Base-by-base conservation (phyloP, 1,140 invertebrate species). In the Pteromalus puparum region DNA sequence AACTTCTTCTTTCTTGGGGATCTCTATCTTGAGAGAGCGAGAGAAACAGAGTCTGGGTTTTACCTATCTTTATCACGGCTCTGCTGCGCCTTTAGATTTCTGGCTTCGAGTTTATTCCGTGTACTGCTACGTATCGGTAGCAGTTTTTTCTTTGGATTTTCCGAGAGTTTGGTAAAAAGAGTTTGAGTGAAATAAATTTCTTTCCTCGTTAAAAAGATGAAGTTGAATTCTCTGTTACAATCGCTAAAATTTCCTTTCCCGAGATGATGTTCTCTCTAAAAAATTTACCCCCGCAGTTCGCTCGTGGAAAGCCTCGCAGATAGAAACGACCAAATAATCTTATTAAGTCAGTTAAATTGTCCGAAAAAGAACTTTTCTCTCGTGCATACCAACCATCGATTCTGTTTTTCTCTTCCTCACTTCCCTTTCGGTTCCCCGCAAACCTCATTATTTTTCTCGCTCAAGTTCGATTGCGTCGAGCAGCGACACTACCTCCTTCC, bases 401-500 rank as follows among this genome's bases (percentile, higher is more conserved):
- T 42, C 9, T 42, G 9, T 42, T 65, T 34, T 73, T 73, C 28
- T 70, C 72, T 21, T 10, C 15, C 72, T 5, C 18, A n/a, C n/a
- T 73, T 38, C 21, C n/a, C n/a, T 46, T 26, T 13, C 13, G n/a
- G 26, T 61, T 12, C 48, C 3, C 26, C 53, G 28, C 21, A 42
- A 79, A 79, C 53, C 77, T 79, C 77, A 68, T 79, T 79, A 79
- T 79, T 68, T 79, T 68, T 61, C 77, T 24, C 18, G 61, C 61
- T 24, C 61, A 79, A 79, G 13, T 79, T 79, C 77, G 77, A 79
- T 79, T 68, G 77, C 53, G 4, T 38, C 28, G 26, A 48, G 42
- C n/a, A 9, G 38, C 38, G 24, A 21, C 21, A n/a, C 18, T 61
- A 18, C 21, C 3, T 38, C 2, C 73, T n/a, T 34, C 24, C 15